phyloP scores from a whole-genome alignment of 2,113 vertebrate genomes.

The Ciconia stormi region DNA sequence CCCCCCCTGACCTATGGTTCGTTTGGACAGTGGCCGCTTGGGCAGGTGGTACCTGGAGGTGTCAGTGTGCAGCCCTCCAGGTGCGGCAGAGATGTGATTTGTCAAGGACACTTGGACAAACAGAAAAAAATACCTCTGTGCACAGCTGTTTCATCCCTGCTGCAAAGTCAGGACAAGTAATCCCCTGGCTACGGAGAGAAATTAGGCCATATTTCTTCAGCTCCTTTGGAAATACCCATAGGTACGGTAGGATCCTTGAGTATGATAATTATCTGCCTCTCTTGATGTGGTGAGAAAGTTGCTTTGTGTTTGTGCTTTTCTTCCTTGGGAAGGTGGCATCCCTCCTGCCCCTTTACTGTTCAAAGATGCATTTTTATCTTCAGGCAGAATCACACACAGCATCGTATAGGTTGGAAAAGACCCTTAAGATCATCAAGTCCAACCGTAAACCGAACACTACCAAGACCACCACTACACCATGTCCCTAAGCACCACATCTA shows the following conservation, averaged over 20 bases:
- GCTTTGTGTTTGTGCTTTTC: not conserved
- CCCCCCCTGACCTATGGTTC: rapidly evolving
- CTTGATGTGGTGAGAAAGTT: not conserved
- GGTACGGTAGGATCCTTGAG: not conserved
- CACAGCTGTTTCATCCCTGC: not conserved
- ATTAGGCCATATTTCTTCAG: not conserved
- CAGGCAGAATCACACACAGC: not conserved
- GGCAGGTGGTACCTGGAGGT: not conserved
- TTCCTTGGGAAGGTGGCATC: not conserved
- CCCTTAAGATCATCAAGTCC: no score
- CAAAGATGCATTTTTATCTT: not conserved
- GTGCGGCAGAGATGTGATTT: not conserved
- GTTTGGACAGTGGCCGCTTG: not conserved
- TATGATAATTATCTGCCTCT: not conserved
- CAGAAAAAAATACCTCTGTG: not conserved
- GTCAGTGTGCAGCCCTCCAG: not conserved
- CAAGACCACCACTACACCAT: no score
- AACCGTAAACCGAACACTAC: no score
- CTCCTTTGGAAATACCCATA: not conserved
- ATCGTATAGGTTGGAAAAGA: no score
- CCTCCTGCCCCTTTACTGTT: not conserved
- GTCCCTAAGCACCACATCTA: no score
- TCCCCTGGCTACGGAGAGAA: not conserved
- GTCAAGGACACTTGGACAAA: not conserved
- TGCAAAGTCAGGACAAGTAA: not conserved